These are phyloP conservation scores for Corythoichthys haematopterus DNA, from an alignment of 2,113 vertebrate genomes.

Conservation along the genomic window DNA sequence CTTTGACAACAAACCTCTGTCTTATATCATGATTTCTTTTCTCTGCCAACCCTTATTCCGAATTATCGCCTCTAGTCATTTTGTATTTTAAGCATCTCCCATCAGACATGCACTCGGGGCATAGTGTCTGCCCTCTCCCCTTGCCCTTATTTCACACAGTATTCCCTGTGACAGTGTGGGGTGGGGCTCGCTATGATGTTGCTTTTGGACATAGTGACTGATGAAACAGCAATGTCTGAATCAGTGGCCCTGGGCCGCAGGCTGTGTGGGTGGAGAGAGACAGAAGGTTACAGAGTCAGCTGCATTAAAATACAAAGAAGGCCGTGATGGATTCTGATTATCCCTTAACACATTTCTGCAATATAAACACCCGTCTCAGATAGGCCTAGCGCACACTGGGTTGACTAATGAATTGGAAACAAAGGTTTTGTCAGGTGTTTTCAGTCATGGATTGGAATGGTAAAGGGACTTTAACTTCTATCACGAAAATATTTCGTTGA, in stretches of 20 bases:
- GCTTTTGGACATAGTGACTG: conserved; percentile 62
- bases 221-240: conserved; percentile 61
- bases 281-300: conserved; percentile 53
- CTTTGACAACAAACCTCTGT: conserved; percentile 61
- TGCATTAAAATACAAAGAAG: conserved; percentile 34
- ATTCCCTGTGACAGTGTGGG: conserved; percentile 50
- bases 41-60: conserved; percentile 18
- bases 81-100: conserved; percentile 40
- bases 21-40: conserved; percentile 44
- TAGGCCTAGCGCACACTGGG: neutral
- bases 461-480: no score
- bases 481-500: no score
- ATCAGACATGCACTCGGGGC: conserved; percentile 52
- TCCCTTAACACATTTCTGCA: neutral
- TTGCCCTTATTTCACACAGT: conserved; percentile 34
- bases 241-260: conserved; percentile 47
- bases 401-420: neutral
- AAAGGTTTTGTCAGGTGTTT: neutral
- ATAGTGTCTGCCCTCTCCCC: conserved; percentile 39
- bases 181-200: conserved; percentile 28
- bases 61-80: conserved; percentile 25
- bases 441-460: neutral
- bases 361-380: neutral
- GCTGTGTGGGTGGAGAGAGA: conserved; percentile 50
- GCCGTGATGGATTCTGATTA: neutral